Base-by-base conservation (phyloP, 2,888 invertebrate species). In the Cordilura impudica region DNA sequence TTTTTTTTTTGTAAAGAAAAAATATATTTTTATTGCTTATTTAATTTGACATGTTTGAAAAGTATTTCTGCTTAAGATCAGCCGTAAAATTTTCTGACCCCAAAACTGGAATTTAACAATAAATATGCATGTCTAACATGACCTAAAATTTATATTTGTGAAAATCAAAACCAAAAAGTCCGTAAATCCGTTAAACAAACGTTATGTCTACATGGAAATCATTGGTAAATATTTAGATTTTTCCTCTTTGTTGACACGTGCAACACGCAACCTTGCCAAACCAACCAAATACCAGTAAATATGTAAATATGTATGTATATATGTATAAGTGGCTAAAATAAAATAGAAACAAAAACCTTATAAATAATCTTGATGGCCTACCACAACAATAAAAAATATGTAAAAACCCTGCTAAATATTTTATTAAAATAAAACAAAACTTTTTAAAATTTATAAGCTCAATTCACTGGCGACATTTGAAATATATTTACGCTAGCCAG, bases 261-360 rank as follows among this genome's bases (percentile, higher is more conserved):
- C 35, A 54, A 71, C 71, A 67, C 66, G 54, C 60, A 66, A 72
- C 47, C 71, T 63, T 63, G 61, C 14, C 47, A 53, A 65, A 43
- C 61, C 43, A 66, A 61, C 12, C 58, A 39, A 23, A 63, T 39
- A 31, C 12, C 53, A 53, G 43, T 61, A 61, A 71, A 61, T 61
- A n/a, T n/a, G n/a, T n/a, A n/a, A n/a, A n/a, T n/a, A n/a, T n/a
- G n/a, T n/a, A n/a, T n/a, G n/a, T n/a, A n/a, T 51, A 53, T 39
- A 43, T 26, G 10, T 56, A 6, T 2, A 45, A 69, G 35, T 29
- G 8, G 23, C 4, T 29, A 10, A 43, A 63, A 71, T 39, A 39
- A 4, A 31, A 47, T 29, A 29, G 29, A 63, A 63, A 49, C 47
- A 58, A 31, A 54, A 23, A 47, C 19, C 45, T 56, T 23, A 63